phyloP scores from a whole-genome alignment of 1,140 invertebrate genomes.

The Bombus polaris region DNA sequence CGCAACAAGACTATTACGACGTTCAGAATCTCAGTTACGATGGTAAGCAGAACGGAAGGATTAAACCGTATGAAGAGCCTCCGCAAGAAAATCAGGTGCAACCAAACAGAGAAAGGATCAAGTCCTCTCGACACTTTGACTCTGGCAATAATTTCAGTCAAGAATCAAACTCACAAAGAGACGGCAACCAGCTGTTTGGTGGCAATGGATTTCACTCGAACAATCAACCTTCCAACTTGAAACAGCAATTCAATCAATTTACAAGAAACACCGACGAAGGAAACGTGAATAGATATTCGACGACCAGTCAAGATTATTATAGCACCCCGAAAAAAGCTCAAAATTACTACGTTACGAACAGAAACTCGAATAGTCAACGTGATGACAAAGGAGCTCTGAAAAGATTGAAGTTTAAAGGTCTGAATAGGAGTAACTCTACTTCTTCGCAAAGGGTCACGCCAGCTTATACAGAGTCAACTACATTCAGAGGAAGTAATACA shows the following conservation, averaged over 20 bases:
- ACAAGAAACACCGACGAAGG: slow-evolving; percentile 65
- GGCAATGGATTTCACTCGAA: slow-evolving; percentile 39
- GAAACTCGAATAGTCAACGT: slow-evolving; percentile 61
- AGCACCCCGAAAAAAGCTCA: slow-evolving; percentile 61
- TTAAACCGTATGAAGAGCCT: slow-evolving; percentile 75
- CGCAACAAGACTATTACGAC: slow-evolving; percentile 68
- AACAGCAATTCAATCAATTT: slow-evolving; percentile 68
- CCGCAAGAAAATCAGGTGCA: slow-evolving; percentile 73
- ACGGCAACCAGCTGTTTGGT: slow-evolving; percentile 18
- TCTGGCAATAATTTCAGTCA: slow-evolving; percentile 71
- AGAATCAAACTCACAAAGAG: slow-evolving; percentile 29
- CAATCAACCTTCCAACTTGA: slow-evolving; percentile 38
- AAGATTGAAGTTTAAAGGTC: slow-evolving; percentile 64
- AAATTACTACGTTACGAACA: slow-evolving; percentile 62
- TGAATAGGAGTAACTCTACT: slow-evolving; percentile 62
- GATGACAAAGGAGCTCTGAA: slow-evolving; percentile 69
- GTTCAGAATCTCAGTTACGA: slow-evolving; percentile 76
- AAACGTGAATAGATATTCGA: slow-evolving; percentile 62
- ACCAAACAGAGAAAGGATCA: slow-evolving; percentile 62
- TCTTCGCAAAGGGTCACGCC: slow-evolving; percentile 65
- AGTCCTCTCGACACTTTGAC: slow-evolving; percentile 64
- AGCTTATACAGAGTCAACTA: slow-evolving; percentile 78
- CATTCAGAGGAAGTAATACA: slow-evolving; percentile 75
- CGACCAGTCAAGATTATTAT: slow-evolving; percentile 63
- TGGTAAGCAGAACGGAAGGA: slow-evolving; percentile 77